Evolutionary conservation across 2,797 vertebrate species (phyloP), one percentile per base, ranked within the genome.

Genomic region (Todus mexicanus): DNA sequence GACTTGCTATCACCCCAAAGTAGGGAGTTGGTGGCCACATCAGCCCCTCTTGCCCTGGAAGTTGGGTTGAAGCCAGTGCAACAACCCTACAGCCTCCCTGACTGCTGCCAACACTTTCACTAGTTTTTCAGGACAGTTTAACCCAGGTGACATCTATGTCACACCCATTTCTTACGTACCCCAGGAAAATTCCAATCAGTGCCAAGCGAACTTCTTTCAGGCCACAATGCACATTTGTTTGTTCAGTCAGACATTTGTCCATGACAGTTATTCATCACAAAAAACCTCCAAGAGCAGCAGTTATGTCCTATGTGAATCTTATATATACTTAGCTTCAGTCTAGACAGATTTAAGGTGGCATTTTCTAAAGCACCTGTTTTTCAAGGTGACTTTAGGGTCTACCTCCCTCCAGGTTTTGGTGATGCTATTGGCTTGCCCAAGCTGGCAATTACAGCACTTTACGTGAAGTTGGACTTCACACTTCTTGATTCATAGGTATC

Each of bases 121-220:
- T 5, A 2, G 48, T 5, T 8, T 19, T 20, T 8, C 4, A 2
- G 1, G 31, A 13, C 11, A 15, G 8, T 16, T 66, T n/a, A 71
- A 40, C 40, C 20, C 48, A 15, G 29, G 33, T 38, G 43, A 37
- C n/a, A 27, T 22, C 43, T 15, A 4, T 16, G 21, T n/a, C 47
- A 27, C 11, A 4, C 23, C 11, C 57, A 15, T n/a, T 38, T 64
- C 53, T 54, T 60, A 1, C 0, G 1, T 12, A 38, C 23, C 10
- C 40, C 53, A 21, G 10, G 16, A 57, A 56, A 60, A 42, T 23
- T n/a, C 22, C 19, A 7, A n/a, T 5, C 1, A 3, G 5, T 51
- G 47, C 11, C n/a, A 68, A 81, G 48, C 16, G 40, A 63, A 8
- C 15, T 60, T 74, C 21, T 68, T 81, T 25, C 4, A 27, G n/a